A percentile compares a stretch with the other conserved stretches of the same genome.
Conservation (phyloP, 1,140 invertebrate species). For the Drosophila ficusphila region DNA sequence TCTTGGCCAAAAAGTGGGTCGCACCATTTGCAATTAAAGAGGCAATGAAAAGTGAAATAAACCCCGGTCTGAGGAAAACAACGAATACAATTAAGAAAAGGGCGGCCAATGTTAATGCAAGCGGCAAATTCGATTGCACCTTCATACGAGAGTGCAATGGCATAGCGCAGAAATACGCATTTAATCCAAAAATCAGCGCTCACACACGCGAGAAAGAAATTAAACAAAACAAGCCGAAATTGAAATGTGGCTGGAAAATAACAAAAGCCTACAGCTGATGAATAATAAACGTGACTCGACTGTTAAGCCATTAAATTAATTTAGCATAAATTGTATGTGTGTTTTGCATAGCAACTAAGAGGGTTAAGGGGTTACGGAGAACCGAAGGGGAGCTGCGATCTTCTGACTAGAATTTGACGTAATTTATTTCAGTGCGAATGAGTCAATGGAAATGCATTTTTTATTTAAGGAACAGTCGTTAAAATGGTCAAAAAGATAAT, state of each 20-base stretch:
- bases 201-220: conserved; percentile 17
- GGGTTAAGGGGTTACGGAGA: not conserved
- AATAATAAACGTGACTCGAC: conserved; percentile 65
- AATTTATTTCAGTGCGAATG: not conserved
- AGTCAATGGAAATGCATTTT: not conserved
- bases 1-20: conserved; percentile 61
- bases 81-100: conserved; percentile 67
- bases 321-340: conserved; percentile 58
- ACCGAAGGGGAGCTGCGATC: not conserved
- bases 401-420: not conserved
- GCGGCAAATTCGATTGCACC: conserved; percentile 50
- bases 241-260: conserved; percentile 24
- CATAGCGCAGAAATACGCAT: conserved; percentile 26
- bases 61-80: conserved; percentile 19
- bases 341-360: conserved; percentile 28
- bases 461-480: too few relatives aligned
- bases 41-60: conserved; percentile 67
- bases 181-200: conserved; percentile 21
- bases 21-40: conserved; percentile 71
- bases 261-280: conserved; percentile 46
- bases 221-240: conserved; percentile 35
- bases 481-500: not conserved
- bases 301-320: conserved; percentile 61
- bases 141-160: conserved; percentile 22
- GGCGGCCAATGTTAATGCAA: conserved; percentile 61